A percentile compares a stretch with the other conserved stretches of the same genome.
Conservation (phyloP, 2,888 invertebrate genomes). For the Zele albiditarsus region DNA sequence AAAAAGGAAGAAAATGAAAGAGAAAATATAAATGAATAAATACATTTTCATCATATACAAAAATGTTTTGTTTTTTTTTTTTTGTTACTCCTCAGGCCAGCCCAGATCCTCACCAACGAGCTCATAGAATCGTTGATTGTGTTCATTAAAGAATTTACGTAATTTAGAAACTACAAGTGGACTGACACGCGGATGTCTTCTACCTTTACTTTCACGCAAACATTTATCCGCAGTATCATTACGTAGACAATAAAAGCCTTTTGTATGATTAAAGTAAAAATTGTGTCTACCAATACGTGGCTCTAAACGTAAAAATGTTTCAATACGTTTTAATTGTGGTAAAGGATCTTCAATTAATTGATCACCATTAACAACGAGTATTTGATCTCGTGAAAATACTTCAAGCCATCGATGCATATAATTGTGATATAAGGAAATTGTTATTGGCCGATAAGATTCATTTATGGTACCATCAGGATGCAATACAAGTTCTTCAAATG, state of each 20-base stretch:
- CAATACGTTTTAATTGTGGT: conserved; percentile 89
- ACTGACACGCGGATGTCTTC: conserved; percentile 89
- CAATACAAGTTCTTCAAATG: conserved; percentile 88
- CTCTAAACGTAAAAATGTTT: conserved; percentile 87
- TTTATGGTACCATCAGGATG: conserved; percentile 88
- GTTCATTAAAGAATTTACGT: conserved; percentile 90
- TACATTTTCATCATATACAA: conserved; percentile 28
- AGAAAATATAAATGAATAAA: conserved; percentile 25
- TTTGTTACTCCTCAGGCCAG: conserved; percentile 89
- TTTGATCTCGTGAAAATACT: conserved; percentile 92
- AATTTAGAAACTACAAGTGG: conserved; percentile 86
- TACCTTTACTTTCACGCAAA: conserved; percentile 87
- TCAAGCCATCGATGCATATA: conserved; percentile 94
- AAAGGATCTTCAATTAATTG: conserved; percentile 92
- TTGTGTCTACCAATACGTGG: conserved; percentile 85
- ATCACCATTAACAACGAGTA: conserved; percentile 96
- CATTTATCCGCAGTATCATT: conserved; percentile 90
- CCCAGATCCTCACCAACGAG: conserved; percentile 93
- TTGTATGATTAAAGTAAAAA: conserved; percentile 97
- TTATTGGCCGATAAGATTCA: conserved; percentile 86
- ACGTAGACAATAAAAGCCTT: conserved; percentile 95
- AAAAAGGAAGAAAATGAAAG: conserved; percentile 28
- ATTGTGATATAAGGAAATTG: conserved; percentile 92
- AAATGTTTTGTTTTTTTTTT: background rate
- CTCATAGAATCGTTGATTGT: conserved; percentile 93